Evolutionary conservation across 2,113 vertebrate genomes (phyloP).

Genomic region (Glaucidium brasilianum): DNA sequence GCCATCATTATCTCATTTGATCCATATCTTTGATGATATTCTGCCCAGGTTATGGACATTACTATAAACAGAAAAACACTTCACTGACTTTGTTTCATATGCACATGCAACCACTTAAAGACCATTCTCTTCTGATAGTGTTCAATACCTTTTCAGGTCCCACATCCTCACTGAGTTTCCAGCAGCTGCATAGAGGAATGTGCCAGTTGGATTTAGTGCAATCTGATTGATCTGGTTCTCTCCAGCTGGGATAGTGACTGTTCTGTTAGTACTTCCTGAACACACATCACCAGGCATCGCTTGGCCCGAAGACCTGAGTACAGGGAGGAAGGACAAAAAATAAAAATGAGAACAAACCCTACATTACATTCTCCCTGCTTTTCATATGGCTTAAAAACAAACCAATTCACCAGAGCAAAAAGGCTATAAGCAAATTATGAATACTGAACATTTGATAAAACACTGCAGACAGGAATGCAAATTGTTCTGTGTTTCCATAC

Average conservation of each 20-base stretch:
- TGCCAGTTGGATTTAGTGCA: slow-evolving; percentile 87
- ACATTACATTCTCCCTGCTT: not conserved
- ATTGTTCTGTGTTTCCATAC: not conserved
- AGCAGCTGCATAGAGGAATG: slow-evolving; percentile 92
- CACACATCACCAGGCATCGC: slow-evolving; percentile 86
- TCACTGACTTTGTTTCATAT: not conserved
- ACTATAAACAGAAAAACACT: not conserved
- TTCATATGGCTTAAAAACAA: not conserved
- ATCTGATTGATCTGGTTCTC: slow-evolving; percentile 97
- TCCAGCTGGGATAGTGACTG: slow-evolving; percentile 88
- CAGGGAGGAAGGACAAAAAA: not conserved
- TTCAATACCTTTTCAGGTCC: slow-evolving; percentile 91
- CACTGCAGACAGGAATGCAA: not conserved
- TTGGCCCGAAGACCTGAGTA: slow-evolving; percentile 88
- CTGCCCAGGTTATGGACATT: not conserved
- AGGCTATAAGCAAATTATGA: not conserved
- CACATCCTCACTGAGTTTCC: slow-evolving; percentile 95
- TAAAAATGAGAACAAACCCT: rapidly evolving
- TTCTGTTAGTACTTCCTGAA: slow-evolving; percentile 80
- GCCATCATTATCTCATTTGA: not conserved
- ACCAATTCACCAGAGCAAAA: not conserved
- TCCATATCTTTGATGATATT: not conserved
- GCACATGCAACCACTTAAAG: not conserved
- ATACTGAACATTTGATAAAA: not conserved
- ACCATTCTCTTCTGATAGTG: not conserved